Evolutionary conservation across 2,888 invertebrate genomes (phyloP).

Genomic region (Heliothis peltigera): DNA sequence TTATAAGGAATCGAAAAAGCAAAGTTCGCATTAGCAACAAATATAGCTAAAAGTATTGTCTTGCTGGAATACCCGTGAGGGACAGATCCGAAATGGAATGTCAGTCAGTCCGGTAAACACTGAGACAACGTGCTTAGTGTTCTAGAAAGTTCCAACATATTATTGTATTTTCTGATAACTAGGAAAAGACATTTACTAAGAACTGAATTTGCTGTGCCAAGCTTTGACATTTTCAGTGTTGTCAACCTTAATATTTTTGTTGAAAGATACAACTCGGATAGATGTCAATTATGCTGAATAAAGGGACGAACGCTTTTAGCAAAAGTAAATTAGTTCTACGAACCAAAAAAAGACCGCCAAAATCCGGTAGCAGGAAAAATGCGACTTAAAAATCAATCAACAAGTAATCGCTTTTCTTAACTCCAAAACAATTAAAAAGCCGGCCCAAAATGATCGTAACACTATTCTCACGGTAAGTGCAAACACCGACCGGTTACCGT

Average conservation of each 20-base stretch:
- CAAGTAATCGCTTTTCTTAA: no score
- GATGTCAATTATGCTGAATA: no score
- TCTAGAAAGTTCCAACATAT: conserved; percentile 3
- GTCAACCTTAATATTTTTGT: no score
- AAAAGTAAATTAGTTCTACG: no score
- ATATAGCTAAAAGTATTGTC: conserved; percentile 38
- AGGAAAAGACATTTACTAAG: neutral
- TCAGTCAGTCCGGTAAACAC: conserved; percentile 26
- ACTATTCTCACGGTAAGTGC: conserved; percentile 48
- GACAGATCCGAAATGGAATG: conserved; percentile 35
- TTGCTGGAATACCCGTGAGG: conserved; percentile 31
- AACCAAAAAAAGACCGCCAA: no score
- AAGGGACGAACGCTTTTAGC: no score
- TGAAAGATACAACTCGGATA: no score
- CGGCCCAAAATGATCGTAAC: neutral
- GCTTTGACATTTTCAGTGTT: neutral
- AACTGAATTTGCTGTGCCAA: neutral
- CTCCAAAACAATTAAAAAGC: no score
- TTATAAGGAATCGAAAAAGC: conserved; percentile 17
- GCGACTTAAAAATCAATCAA: no score
- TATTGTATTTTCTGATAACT: conserved; percentile 15
- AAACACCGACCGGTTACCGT: conserved; percentile 46
- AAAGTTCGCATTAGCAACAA: conserved; percentile 6
- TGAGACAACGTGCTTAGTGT: conserved; percentile 2
- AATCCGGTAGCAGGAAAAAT: no score